Conservation (phyloP, 2,888 invertebrate genomes). For the Trissoscelio sp. region DNA sequence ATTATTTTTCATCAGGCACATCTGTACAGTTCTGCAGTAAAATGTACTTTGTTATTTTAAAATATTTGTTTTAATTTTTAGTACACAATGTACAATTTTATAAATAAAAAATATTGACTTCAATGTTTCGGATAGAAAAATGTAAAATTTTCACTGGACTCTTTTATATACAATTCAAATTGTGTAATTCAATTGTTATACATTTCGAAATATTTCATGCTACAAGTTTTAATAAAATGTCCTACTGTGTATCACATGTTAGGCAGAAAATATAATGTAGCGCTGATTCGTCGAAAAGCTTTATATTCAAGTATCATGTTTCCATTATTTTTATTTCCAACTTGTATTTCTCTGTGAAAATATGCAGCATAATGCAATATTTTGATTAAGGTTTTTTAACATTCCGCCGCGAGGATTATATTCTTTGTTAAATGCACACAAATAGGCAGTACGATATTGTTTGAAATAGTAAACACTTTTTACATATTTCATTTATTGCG, state of each 20-base stretch:
- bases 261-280: slow-evolving; percentile 29
- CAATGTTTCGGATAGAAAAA: background rate
- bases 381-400: background rate
- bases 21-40: background rate
- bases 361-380: slow-evolving; percentile 10
- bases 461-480: background rate
- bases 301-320: slow-evolving; percentile 18
- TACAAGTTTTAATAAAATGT: slow-evolving; percentile 23
- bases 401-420: background rate
- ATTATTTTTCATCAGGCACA: background rate
- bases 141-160: background rate
- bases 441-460: background rate
- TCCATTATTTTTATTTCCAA: slow-evolving; percentile 17
- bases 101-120: slow-evolving; percentile 1
- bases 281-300: slow-evolving; percentile 35
- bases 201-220: slow-evolving; percentile 19
- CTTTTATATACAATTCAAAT: slow-evolving; percentile 8
- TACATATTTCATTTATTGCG: background rate
- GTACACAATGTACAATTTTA: background rate
- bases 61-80: background rate
- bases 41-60: slow-evolving; percentile 1
- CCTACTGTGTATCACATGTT: slow-evolving; percentile 13
- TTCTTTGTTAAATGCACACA: background rate
- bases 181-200: slow-evolving; percentile 18
- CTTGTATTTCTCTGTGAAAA: slow-evolving; percentile 12